Conservation (phyloP, 2,113 vertebrate genomes). For the Chunga burmeisteri region DNA sequence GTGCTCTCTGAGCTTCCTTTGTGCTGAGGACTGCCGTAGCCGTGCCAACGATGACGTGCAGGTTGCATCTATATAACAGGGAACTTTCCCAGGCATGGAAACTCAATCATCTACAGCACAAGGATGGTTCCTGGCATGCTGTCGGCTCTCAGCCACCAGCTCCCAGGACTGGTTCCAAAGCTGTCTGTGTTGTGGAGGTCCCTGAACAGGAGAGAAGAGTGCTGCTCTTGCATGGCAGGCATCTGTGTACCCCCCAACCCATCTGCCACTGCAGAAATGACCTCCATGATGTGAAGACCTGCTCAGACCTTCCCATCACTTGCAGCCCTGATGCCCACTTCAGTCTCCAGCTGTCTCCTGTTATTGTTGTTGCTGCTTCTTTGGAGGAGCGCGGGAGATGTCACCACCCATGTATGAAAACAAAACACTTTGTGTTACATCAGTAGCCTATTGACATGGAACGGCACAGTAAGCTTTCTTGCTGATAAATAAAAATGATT, state of each 20-base stretch:
- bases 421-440: neutral
- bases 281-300: neutral
- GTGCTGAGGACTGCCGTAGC: neutral
- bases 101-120: neutral
- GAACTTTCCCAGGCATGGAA: neutral
- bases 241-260: neutral
- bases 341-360: neutral
- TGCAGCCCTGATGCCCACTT: neutral
- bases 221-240: neutral
- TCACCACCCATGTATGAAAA: neutral
- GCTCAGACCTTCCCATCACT: neutral
- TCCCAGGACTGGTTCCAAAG: neutral
- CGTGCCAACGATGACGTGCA: neutral
- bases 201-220: neutral
- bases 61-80: neutral
- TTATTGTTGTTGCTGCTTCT: neutral
- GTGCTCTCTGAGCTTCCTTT: neutral
- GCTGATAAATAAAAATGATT: neutral
- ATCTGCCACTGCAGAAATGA: neutral
- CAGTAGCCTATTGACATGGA: neutral
- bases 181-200: neutral
- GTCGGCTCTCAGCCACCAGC: neutral
- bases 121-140: neutral
- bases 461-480: neutral
- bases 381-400: neutral